Evolutionary conservation across 2,888 invertebrate species (phyloP), one percentile per base, ranked within the genome.

Genomic region (Acanthosepion lycidas): DNA sequence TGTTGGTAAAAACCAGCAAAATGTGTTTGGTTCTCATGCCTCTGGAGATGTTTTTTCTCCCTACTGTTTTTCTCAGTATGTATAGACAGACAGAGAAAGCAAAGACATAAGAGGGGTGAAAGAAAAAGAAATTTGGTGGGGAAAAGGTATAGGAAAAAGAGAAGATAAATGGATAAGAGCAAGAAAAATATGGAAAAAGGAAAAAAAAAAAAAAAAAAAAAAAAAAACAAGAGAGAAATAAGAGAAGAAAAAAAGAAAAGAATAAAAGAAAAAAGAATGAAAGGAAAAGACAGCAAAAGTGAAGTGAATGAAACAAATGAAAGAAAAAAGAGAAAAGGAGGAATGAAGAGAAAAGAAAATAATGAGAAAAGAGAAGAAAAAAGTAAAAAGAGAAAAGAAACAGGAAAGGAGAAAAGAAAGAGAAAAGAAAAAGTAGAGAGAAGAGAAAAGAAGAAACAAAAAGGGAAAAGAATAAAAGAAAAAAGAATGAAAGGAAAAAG

Each of bases 1-100:
- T 78, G n/a, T 78, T 12, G 78, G 78, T 78, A n/a, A 28, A n/a
- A n/a, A n/a, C 28, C n/a, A 28, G n/a, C 8, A 12, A 78, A 78
- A n/a, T 78, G n/a, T 78, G 78, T n/a, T 78, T 78, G n/a, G 78
- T 78, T 78, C 78, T 78, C 78, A 78, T 28, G 78, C 78, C 78
- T n/a, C 28, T 23, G 59, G 59, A 59, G 59, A 23, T 78, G 78
- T n/a, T 78, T 78, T 78, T 78, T 78, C 18, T 55, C 20, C 20
- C 1, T 53, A 23, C 12, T 12, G 78, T 78, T n/a, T n/a, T 78
- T 28, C 12, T 78, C 28, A 3, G 28, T n/a, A 78, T 9, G 78
- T 12, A 78, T 78, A 78, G n/a, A 78, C 6, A 78, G 9, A n/a
- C n/a, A n/a, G 6, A n/a, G 9, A 78, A 78, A 8, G 28, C 0